phyloP scores from a whole-genome alignment of 1,140 invertebrate genomes.

The Lepidurus arcticus region DNA sequence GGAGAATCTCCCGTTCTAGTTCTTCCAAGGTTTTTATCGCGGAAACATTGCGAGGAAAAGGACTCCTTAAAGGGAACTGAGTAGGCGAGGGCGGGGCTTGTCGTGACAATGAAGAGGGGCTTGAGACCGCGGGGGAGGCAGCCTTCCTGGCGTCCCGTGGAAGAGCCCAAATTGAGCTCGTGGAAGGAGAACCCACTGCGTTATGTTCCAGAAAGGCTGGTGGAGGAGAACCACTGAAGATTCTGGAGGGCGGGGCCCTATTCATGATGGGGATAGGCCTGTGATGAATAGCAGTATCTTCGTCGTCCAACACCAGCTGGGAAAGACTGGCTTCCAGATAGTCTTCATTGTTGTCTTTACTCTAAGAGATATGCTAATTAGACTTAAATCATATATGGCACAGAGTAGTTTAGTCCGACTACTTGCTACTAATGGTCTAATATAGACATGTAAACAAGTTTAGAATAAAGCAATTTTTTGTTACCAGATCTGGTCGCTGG shows the following conservation, averaged over 20 bases:
- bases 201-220: slow-evolving; percentile 44
- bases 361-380: slow-evolving; percentile 16
- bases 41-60: slow-evolving; percentile 22
- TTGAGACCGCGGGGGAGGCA: not conserved
- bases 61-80: not conserved
- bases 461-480: not conserved
- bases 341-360: slow-evolving; percentile 39
- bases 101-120: not conserved
- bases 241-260: slow-evolving; percentile 15
- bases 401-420: not conserved
- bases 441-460: not conserved
- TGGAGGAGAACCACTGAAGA: slow-evolving; percentile 40
- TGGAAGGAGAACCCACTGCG: slow-evolving; percentile 39
- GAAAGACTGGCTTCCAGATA: slow-evolving; percentile 44
- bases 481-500: slow-evolving; percentile 26
- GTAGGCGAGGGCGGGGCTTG: not conserved
- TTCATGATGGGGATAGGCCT: slow-evolving; percentile 5
- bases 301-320: slow-evolving; percentile 45
- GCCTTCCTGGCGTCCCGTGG: slow-evolving; percentile 5
- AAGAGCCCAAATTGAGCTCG: slow-evolving; percentile 37
- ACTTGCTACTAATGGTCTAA: too few relatives aligned
- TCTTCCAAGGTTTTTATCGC: slow-evolving; percentile 44
- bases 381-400: not conserved
- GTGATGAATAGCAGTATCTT: slow-evolving; percentile 31
- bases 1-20: slow-evolving; percentile 42